A percentile compares a stretch with the other conserved stretches of the same genome.
These are phyloP conservation scores for Polypterus bichir DNA, from an alignment of 2,113 vertebrate genomes.

Conservation along the genomic window DNA sequence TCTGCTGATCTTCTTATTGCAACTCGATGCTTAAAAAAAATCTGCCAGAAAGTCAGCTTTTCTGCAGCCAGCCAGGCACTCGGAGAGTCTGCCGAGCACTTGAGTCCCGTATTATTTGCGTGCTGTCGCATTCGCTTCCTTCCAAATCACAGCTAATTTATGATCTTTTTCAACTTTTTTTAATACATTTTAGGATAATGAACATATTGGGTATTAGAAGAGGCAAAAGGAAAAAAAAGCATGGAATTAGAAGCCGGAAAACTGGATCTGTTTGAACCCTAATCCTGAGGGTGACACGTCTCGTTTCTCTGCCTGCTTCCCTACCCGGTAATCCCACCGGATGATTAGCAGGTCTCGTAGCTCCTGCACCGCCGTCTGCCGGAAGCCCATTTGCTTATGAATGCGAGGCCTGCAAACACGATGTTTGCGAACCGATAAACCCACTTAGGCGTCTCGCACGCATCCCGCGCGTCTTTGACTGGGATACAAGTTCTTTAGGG, in stretches of 20 bases:
- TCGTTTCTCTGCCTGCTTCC: conserved; percentile 42
- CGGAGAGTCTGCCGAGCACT: conserved; percentile 75
- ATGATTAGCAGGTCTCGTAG: conserved; percentile 70
- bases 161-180: conserved; percentile 70
- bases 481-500: no score
- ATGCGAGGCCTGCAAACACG: conserved; percentile 47
- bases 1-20: conserved; percentile 88
- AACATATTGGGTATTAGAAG: conserved; percentile 78
- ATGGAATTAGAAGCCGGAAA: conserved; percentile 73
- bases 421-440: background rate
- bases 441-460: background rate
- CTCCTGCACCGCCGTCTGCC: conserved; percentile 42
- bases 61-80: conserved; percentile 57
- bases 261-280: conserved; percentile 65
- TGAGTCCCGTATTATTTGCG: conserved; percentile 76
- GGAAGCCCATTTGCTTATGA: conserved; percentile 62
- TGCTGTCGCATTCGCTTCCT: conserved; percentile 65
- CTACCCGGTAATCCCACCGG: conserved; percentile 65
- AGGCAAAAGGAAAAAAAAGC: conserved; percentile 68
- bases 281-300: conserved; percentile 60
- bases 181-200: conserved; percentile 76
- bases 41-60: conserved; percentile 69
- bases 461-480: background rate
- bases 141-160: conserved; percentile 73
- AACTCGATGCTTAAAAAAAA: conserved; percentile 65